Base-by-base conservation (phyloP, 1,140 invertebrate species). In the Dryas iulia region DNA sequence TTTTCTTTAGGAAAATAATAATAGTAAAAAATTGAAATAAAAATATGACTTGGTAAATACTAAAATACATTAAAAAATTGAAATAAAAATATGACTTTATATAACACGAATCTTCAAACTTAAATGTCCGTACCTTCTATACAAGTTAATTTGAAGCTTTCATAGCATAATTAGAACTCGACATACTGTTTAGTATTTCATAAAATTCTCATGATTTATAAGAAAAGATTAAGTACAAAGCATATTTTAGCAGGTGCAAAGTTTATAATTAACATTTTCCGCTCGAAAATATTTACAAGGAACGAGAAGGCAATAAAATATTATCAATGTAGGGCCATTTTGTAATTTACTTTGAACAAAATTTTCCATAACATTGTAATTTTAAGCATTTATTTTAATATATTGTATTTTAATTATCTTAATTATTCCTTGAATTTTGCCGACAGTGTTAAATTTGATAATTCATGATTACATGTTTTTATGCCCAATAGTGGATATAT, bases 171-270 rank as follows among this genome's bases (percentile, higher is more conserved):
- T 47, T 47, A 47, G n/a, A 18, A 47, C 6, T 10, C 8, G 39
- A 47, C 39, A 21, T 7, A 21, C 14, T 21, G 39, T 47, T 47
- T 47, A 47, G 18, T 21, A 47, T 18, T 47, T 47, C 14, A 18
- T 47, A 8, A 47, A 47, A 7, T 47, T 21, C 18, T 47, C 39
- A 8, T 47, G 7, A 47, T 47, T 47, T 47, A 47, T 47, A 18
- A 8, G 39, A 54, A 54, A 25, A 54, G 23, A 54, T 54, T 54
- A 54, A 54, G 23, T 24, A 54, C 53, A 54, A 54, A 25, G 53
- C 11, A 54, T 54, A 54, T 54, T 54, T 54, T 25, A 54, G 53
- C 53, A 54, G 53, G 23, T 54, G 23, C 53, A 54, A 54, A 54
- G 53, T 54, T 54, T 25, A 54, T 54, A 54, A 54, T 25, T 25